Percentiles rank a stretch among this genome's conserved stretches.
Evolutionary conservation across 2,113 vertebrate genomes (phyloP).

Genomic region (Scomber japonicus): DNA sequence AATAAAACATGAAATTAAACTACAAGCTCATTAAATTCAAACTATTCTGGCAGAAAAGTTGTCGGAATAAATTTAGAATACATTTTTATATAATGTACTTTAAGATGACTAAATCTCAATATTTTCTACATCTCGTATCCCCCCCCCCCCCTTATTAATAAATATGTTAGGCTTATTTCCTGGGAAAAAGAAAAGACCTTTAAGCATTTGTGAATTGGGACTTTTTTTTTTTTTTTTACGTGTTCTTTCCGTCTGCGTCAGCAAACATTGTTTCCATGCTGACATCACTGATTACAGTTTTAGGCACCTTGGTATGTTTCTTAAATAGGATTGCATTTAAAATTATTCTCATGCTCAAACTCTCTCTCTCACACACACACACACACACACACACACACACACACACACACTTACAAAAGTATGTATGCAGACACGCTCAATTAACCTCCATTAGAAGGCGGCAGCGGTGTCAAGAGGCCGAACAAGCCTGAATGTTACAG

Average conservation of each 20-base stretch:
- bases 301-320: constrained; percentile 16
- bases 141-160: too few species aligned
- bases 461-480: not conserved
- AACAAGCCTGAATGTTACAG: not conserved
- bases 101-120: not conserved
- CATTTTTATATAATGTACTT: too few species aligned
- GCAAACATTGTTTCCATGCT: constrained; percentile 47
- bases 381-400: not conserved
- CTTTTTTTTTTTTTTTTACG: not conserved
- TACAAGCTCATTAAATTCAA: not conserved
- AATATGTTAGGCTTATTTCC: not conserved
- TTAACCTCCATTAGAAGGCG: constrained; percentile 9
- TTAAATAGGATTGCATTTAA: constrained; percentile 30
- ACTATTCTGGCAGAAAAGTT: not conserved
- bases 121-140: not conserved
- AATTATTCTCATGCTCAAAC: constrained; percentile 21
- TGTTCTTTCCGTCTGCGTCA: constrained; percentile 2
- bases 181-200: not conserved
- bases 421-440: not conserved
- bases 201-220: not conserved
- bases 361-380: not conserved
- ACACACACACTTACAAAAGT: constrained; percentile 1
- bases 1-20: too few species aligned
- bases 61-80: not conserved
- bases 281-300: constrained; percentile 45